phyloP scores from a whole-genome alignment of 1,140 invertebrate species.

The Drosophila parvula region DNA sequence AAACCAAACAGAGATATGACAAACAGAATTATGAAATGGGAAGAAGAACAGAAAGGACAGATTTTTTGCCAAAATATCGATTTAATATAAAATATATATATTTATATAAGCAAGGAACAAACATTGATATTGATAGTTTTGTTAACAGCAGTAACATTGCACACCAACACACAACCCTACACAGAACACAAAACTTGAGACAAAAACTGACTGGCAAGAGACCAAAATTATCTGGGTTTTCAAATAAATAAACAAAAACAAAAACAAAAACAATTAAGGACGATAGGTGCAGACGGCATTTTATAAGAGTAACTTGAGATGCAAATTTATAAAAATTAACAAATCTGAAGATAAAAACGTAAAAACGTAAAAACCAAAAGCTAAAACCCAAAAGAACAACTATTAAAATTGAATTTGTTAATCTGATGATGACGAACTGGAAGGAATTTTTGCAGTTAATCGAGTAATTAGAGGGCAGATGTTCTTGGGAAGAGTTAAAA shows the following conservation, averaged over 20 bases:
- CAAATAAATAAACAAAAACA: conserved; percentile 63
- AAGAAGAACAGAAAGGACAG: conserved; percentile 45
- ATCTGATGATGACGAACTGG: conserved; percentile 52
- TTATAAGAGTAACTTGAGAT: conserved; percentile 69
- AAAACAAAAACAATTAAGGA: conserved; percentile 51
- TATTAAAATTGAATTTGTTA: conserved; percentile 76
- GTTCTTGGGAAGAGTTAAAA: conserved; percentile 27
- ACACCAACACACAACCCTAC: conserved; percentile 58
- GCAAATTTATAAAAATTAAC: conserved; percentile 70
- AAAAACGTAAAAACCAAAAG: conserved; percentile 36
- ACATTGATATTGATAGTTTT: conserved; percentile 80
- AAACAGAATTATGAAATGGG: conserved; percentile 48
- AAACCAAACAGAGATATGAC: conserved; percentile 39
- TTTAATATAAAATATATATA: conserved; percentile 75
- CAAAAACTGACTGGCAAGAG: conserved; percentile 83
- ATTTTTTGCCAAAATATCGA: conserved; percentile 80
- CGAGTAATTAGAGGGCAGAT: conserved; percentile 33
- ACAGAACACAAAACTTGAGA: conserved; percentile 69
- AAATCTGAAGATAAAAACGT: conserved; percentile 36
- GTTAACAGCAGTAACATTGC: conserved; percentile 60
- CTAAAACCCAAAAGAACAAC: conserved; percentile 33
- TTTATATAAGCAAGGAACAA: conserved; percentile 77
- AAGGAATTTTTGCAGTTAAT: conserved; percentile 55
- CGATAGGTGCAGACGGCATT: conserved; percentile 64
- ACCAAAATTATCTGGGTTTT: conserved; percentile 83